phyloP scores from a whole-genome alignment of 2,888 invertebrate species.

The Hesperia comma region DNA sequence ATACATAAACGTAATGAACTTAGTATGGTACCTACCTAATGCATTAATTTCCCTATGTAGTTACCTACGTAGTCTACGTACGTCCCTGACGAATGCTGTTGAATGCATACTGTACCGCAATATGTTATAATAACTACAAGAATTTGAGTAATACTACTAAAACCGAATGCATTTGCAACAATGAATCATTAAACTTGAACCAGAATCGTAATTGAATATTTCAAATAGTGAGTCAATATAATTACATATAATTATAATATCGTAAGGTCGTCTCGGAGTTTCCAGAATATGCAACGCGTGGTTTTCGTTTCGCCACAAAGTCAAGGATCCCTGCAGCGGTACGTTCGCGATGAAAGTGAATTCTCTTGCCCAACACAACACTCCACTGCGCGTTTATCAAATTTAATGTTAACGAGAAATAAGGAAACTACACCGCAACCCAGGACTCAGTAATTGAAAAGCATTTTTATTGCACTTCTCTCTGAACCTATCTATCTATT shows the following conservation, averaged over 20 bases:
- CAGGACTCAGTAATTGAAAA: neutral
- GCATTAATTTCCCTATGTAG: no score
- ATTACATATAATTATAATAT: no score
- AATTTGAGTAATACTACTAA: no score
- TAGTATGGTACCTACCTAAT: no score
- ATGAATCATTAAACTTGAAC: neutral
- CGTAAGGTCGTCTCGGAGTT: conserved; percentile 1
- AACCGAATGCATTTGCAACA: neutral
- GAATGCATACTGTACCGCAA: no score
- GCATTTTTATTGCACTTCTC: no score
- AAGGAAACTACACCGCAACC: neutral
- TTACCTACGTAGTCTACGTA: no score
- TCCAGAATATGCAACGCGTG: conserved; percentile 25
- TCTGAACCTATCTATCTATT: no score
- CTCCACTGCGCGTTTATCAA: neutral
- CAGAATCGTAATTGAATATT: conserved; percentile 10
- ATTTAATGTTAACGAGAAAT: neutral
- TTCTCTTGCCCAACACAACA: neutral
- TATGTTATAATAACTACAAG: no score
- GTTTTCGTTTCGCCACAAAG: conserved; percentile 33
- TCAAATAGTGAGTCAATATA: conserved; percentile 9
- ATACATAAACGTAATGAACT: no score
- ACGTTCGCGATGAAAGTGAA: conserved; percentile 19
- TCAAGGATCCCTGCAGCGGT: conserved; percentile 39
- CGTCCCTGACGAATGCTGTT: no score